Base-by-base conservation (phyloP, 2,888 invertebrate genomes). In the Synanthedon andrenaeformis region DNA sequence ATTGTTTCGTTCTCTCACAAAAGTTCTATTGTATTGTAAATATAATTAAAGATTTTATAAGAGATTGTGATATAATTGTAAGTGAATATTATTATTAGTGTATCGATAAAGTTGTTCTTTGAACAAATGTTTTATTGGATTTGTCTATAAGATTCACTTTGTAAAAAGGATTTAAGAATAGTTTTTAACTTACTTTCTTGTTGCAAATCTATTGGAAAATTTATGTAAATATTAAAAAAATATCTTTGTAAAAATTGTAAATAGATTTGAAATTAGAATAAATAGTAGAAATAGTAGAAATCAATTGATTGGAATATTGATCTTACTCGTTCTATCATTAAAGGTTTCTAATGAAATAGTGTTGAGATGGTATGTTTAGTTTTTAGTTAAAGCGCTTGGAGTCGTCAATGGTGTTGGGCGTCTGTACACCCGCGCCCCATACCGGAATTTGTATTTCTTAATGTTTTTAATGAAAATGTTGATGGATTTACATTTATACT, bases 11-110 rank as follows among this genome's bases (percentile, higher is more conserved):
- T 66, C 51, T 55, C 52, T 59, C 56, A 58, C 63, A 62, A 49
- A 49, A 19, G 11, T 49, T 61, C 57, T 62, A 62, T 63, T 63
- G 57, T 53, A 69, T 65, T 64, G 54, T 58, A 57, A 63, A 56
- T 62, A 61, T 62, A 63, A 57, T 62, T 61, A 55, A 59, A 61
- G 58, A 54, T 60, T 64, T 73, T 49, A 72, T 72, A 74, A 74
- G 70, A 62, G 72, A 72, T 72, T 76, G 76, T 76, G 76, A 76
- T 76, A 76, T 76, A 76, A 72, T 62, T 69, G 51, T 75, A 72
- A 73, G 72, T 51, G 41, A 51, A 17, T 52, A 51, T 19, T 35
- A 35, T 35, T 12, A 23, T 53, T 51, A 53, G 23, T 49, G 19
- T 49, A 49, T 48, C 35, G 45, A 28, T 48, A 50, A 53, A 23